Conservation (phyloP, 1,140 invertebrate genomes). For the Conopomorpha cramerella region DNA sequence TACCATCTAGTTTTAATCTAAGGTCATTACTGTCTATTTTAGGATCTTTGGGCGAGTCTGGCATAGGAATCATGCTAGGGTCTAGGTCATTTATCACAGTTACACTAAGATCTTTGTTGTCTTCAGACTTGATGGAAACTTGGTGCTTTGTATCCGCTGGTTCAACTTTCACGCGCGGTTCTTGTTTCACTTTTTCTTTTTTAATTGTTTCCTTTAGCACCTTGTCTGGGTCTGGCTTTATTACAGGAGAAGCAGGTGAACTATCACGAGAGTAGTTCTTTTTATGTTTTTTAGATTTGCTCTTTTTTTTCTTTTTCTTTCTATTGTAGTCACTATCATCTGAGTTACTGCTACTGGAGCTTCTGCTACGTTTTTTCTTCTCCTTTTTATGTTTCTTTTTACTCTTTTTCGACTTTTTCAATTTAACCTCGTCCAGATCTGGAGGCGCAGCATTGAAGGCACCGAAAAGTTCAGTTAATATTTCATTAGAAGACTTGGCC, state of each 20-base stretch:
- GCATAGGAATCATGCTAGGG: slow-evolving; percentile 33
- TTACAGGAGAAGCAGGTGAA: slow-evolving; percentile 16
- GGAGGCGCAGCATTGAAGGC: slow-evolving; percentile 71
- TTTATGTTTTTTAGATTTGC: slow-evolving; percentile 61
- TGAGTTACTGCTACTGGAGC: slow-evolving; percentile 24
- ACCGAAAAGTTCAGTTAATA: slow-evolving; percentile 77
- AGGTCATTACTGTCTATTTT: slow-evolving; percentile 16
- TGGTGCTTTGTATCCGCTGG: neutral
- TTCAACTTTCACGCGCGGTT: slow-evolving; percentile 14
- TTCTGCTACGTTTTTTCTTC: slow-evolving; percentile 41
- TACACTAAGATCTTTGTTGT: neutral
- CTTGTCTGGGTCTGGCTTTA: slow-evolving; percentile 53
- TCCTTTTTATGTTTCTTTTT: slow-evolving; percentile 52
- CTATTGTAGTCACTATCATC: slow-evolving; percentile 32
- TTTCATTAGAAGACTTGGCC: slow-evolving; percentile 75
- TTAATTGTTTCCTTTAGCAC: slow-evolving; percentile 39
- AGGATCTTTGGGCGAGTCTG: slow-evolving; percentile 25
- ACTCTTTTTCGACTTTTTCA: slow-evolving; percentile 35
- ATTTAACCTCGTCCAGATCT: slow-evolving; percentile 39
- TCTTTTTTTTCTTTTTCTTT: slow-evolving; percentile 58
- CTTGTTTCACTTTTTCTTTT: slow-evolving; percentile 20
- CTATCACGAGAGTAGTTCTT: slow-evolving; percentile 40
- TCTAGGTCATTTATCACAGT: slow-evolving; percentile 15
- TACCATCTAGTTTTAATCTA: slow-evolving; percentile 18
- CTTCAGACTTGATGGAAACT: slow-evolving; percentile 7